Evolutionary conservation across 2,797 vertebrate genomes (phyloP).

Genomic region (Coreius guichenoti): DNA sequence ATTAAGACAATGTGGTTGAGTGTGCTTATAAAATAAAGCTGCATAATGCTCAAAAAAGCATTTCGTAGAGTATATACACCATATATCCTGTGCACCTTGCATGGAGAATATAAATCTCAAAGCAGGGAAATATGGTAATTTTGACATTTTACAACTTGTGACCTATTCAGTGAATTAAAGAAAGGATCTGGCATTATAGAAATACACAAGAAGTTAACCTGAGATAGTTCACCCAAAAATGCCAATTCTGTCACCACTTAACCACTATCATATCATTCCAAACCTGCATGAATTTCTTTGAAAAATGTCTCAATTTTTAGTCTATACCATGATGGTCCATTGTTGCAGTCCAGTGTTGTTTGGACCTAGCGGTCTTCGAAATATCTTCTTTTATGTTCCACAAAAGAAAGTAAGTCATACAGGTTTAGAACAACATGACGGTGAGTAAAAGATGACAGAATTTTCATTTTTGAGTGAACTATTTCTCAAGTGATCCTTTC

Average conservation of each 20-base stretch:
- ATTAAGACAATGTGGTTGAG: background rate
- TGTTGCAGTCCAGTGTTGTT: background rate
- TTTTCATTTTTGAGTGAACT: no score
- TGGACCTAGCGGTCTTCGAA: background rate
- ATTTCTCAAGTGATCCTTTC: background rate
- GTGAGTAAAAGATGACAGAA: background rate
- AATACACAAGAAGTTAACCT: background rate
- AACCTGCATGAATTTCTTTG: background rate
- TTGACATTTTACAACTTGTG: slow-evolving; percentile 11
- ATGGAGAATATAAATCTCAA: background rate
- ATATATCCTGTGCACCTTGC: background rate
- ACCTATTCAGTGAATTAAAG: slow-evolving; percentile 6
- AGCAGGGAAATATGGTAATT: background rate
- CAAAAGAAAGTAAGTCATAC: background rate
- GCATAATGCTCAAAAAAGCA: background rate
- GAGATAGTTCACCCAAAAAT: background rate
- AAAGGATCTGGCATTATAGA: background rate
- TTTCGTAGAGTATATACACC: background rate
- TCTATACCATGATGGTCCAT: background rate
- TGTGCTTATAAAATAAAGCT: background rate
- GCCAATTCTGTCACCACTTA: background rate
- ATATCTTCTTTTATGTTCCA: background rate
- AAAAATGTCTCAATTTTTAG: background rate
- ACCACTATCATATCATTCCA: background rate
- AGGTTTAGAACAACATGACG: background rate